A percentile compares a stretch with the other conserved stretches of the same genome.
Conservation (phyloP, 64 coral and sea anemone species). For the Hydrozoanthus tunicans region DNA sequence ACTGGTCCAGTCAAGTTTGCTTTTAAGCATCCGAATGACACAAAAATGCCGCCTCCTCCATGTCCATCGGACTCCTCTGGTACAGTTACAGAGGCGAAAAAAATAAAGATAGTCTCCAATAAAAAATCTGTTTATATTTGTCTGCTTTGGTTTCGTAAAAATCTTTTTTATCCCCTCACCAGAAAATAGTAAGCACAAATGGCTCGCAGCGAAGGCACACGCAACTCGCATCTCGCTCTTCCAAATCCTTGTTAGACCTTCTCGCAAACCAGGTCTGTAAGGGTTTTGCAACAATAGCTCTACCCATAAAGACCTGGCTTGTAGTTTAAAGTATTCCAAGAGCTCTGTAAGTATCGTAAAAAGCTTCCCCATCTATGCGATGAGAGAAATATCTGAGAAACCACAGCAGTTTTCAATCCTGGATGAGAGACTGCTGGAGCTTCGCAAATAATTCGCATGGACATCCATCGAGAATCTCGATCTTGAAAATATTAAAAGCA, state of each 20-base stretch:
- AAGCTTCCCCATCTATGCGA: not conserved
- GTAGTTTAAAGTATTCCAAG: not conserved
- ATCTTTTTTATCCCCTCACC: not conserved
- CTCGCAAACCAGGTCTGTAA: not conserved
- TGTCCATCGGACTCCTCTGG: not conserved
- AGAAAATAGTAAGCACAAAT: slow-evolving; percentile 1
- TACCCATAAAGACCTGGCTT: not conserved
- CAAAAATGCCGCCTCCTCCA: not conserved
- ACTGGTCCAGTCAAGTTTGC: not conserved
- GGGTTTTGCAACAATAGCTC: not conserved
- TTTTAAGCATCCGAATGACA: not conserved
- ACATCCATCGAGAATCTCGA: not conserved
- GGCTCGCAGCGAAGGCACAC: slow-evolving; percentile 9
- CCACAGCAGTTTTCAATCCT: too few species aligned
- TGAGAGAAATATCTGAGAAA: too few species aligned
- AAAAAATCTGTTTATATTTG: too few species aligned
- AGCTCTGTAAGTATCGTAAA: not conserved
- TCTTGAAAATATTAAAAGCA: not conserved
- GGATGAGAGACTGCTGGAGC: not conserved
- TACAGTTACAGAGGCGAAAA: not conserved
- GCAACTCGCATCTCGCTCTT: not conserved
- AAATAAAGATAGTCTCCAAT: too few species aligned
- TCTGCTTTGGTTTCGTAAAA: too few species aligned
- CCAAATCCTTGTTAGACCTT: not conserved
- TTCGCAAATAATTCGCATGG: not conserved